Base-by-base conservation (phyloP, 2,888 invertebrate species). In the Steromphala cineraria region DNA sequence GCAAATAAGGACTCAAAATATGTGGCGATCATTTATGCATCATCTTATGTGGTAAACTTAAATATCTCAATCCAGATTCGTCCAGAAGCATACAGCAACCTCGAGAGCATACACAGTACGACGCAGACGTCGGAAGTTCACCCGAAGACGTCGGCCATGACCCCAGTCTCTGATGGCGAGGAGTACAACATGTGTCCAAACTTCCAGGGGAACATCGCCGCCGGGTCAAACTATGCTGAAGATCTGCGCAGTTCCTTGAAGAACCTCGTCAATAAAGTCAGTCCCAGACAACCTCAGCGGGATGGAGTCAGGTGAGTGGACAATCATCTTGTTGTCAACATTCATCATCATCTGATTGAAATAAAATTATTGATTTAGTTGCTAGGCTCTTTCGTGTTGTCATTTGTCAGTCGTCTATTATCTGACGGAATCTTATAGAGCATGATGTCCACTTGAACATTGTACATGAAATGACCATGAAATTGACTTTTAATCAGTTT, bases 241-340 rank as follows among this genome's bases (percentile, higher is more conserved):
- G 96, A 96, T 82, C 96, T 98, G 52, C 95, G 98, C 40, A 95
- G 96, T 89, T 97, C 98, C 76, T 94, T 98, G 93, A 95, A 96
- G 82, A 96, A 97, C 94, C 95, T 98, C 95, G 96, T 98, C 36
- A 96, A 96, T 92, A 97, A 96, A 78, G 95, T 96, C 83, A 96
- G 96, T 91, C 96, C 96, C 5, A 95, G 95, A 83, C 94, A 88
- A 0, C 67, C 31, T 10, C 46, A 46, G 46, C 5, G 13, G 10
- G 13, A 46, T 46, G 46, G 46, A 46, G 46, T 46, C 46, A 46
- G 46, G 46, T 46, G 46, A 1, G 46, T 46, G 10, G 46, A 46
- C 46, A 4, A 10, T 46, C 46, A 10, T 46, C 46, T 10, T 46
- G 46, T 46, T 10, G 4, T 13, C 7, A 13, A 5, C 1, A 13